phyloP scores from a whole-genome alignment of 2,113 vertebrate genomes.

The Platycercus adscitus region DNA sequence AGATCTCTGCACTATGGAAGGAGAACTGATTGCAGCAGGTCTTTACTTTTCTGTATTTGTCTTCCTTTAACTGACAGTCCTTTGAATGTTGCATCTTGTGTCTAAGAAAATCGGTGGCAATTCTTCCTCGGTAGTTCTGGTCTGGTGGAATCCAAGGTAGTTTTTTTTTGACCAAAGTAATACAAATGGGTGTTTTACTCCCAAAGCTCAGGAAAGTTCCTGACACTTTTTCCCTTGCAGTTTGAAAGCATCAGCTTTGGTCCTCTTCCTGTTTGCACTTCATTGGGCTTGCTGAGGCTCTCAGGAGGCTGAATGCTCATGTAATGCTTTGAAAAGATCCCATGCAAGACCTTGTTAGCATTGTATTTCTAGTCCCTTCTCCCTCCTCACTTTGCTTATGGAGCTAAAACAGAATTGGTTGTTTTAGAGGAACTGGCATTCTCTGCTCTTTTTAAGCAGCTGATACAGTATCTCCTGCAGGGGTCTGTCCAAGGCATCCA shows the following conservation, averaged over 20 bases:
- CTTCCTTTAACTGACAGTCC: background rate
- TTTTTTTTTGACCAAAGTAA: background rate
- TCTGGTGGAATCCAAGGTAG: background rate
- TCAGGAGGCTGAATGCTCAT: background rate
- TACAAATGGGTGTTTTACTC: background rate
- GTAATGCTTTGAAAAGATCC: background rate
- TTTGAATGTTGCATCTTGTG: background rate
- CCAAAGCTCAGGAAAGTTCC: background rate
- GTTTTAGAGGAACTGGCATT: background rate
- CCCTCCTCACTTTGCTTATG: background rate
- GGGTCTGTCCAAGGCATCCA: background rate
- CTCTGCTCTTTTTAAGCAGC: background rate
- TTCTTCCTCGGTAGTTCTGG: background rate
- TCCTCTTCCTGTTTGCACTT: background rate
- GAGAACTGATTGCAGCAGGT: background rate
- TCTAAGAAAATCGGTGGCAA: background rate
- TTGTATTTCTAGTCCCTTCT: background rate
- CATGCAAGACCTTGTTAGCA: background rate
- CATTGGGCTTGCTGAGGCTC: background rate
- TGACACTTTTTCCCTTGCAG: background rate
- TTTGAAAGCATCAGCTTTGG: background rate
- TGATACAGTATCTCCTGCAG: background rate
- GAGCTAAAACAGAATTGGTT: background rate
- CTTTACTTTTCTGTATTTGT: background rate
- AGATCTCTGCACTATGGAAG: background rate